A percentile compares a stretch with the other conserved stretches of the same genome.
phyloP scores from a whole-genome alignment of 2,888 invertebrate species.

The Parnassius orleans region DNA sequence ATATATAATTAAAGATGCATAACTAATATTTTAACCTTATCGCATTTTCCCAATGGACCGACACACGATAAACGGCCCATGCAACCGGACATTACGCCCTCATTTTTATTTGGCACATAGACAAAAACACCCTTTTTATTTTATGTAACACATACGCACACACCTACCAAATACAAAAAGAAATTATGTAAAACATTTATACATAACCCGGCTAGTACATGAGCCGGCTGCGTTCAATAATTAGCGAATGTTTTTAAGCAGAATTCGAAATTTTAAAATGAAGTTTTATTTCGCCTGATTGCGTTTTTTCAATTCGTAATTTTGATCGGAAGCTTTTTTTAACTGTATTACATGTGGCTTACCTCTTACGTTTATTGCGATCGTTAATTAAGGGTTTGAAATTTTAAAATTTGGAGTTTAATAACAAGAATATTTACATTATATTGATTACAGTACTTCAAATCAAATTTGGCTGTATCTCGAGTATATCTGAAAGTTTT shows the following conservation, averaged over 20 bases:
- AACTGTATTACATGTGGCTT: constrained; percentile 34
- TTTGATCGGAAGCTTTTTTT: constrained; percentile 44
- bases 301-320: constrained; percentile 60
- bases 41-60: constrained; percentile 35
- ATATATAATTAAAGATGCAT: no score
- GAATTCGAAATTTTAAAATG: constrained; percentile 72
- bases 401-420: background rate
- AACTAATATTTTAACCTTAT: constrained; percentile 40
- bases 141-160: constrained; percentile 59
- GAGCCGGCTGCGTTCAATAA: constrained; percentile 62
- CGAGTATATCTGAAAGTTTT: no score
- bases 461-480: no score
- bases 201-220: constrained; percentile 44
- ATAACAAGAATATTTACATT: no score
- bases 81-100: constrained; percentile 76
- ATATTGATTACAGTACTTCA: no score
- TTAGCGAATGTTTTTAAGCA: constrained; percentile 76
- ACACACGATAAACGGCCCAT: constrained; percentile 67
- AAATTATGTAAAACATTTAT: constrained; percentile 39
- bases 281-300: constrained; percentile 67
- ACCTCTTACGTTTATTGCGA: constrained; percentile 38
- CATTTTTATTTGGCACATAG: constrained; percentile 81
- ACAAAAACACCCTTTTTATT: constrained; percentile 77
- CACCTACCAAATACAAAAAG: constrained; percentile 38
- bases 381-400: constrained; percentile 29